Conservation (phyloP, 2,113 vertebrate species). For the Nyctibius bracteatus region DNA sequence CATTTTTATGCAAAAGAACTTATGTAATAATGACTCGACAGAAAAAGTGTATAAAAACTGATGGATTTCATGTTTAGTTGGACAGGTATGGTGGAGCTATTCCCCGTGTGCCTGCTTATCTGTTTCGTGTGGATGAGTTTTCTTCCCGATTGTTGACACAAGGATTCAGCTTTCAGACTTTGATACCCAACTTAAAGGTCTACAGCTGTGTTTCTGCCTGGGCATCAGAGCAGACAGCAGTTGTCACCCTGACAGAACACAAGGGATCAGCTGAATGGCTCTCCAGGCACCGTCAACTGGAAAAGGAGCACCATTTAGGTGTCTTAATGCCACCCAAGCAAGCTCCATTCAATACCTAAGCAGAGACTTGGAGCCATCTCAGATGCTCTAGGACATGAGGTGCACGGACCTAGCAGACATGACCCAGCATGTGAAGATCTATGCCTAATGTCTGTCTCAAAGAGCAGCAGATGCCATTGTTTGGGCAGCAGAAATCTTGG, state of each 20-base stretch:
- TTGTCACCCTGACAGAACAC: accelerated
- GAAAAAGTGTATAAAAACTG: too few species aligned
- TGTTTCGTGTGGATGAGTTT: too few species aligned
- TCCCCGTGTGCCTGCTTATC: too few species aligned
- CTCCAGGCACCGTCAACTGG: not conserved
- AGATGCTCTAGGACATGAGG: not conserved
- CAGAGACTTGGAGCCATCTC: not conserved
- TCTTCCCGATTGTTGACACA: too few species aligned
- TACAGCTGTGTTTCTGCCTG: not conserved
- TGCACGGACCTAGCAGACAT: accelerated
- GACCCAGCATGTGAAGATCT: not conserved
- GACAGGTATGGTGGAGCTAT: too few species aligned
- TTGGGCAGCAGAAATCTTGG: not conserved
- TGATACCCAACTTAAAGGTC: not conserved
- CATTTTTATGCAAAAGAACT: too few species aligned
- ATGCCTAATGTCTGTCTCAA: not conserved
- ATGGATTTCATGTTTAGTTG: too few species aligned
- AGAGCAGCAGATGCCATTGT: not conserved
- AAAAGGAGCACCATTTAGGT: not conserved
- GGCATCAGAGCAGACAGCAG: too few species aligned
- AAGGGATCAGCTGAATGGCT: not conserved
- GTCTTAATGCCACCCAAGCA: not conserved
- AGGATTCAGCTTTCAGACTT: not conserved
- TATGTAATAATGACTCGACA: too few species aligned
- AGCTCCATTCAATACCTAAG: not conserved